phyloP scores from a whole-genome alignment of 2,113 vertebrate genomes.

The Camelus bactrianus region DNA sequence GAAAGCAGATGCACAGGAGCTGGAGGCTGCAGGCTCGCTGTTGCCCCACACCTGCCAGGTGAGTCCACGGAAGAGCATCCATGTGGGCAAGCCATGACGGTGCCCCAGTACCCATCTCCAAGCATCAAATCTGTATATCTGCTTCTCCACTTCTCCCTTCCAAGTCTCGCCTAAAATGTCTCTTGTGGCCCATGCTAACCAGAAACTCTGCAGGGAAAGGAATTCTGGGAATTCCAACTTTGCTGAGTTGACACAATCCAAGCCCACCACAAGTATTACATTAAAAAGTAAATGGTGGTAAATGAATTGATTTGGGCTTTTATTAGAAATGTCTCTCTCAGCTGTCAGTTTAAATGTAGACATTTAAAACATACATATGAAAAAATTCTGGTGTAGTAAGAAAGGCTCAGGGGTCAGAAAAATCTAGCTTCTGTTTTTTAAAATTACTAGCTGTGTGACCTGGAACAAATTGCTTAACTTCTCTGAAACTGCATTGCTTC shows the following conservation, averaged over 20 bases:
- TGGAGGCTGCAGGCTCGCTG: background rate
- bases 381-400: background rate
- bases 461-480: background rate
- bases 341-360: background rate
- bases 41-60: background rate
- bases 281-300: background rate
- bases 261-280: background rate
- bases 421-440: background rate
- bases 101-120: fast-evolving
- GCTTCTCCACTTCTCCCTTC: background rate
- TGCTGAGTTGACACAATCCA: background rate
- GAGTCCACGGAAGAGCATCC: fast-evolving
- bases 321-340: background rate
- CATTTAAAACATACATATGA: background rate
- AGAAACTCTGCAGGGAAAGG: background rate
- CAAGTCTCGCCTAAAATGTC: fast-evolving
- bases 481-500: background rate
- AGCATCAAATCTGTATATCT: fast-evolving
- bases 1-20: background rate
- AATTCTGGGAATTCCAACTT: background rate
- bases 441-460: background rate
- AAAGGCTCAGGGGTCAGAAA: background rate
- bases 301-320: background rate
- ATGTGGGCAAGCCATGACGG: fast-evolving
- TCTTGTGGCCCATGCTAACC: background rate